Conservation (phyloP, 2,113 vertebrate species). For the Atherinomorus stipes region DNA sequence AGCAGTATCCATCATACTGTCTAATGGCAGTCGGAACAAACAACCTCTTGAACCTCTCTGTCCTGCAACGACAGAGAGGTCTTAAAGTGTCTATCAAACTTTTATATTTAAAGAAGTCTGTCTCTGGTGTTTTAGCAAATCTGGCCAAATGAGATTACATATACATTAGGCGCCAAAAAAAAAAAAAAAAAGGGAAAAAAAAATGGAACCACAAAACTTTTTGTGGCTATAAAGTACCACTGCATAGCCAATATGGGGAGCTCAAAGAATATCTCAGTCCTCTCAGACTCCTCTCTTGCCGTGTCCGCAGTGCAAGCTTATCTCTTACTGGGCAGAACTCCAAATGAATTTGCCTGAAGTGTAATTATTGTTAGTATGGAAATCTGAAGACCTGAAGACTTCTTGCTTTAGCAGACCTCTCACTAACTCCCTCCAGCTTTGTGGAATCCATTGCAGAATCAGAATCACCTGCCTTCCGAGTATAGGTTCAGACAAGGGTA, state of each 20-base stretch:
- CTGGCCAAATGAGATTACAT: slow-evolving; percentile 42
- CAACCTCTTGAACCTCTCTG: too few relatives aligned
- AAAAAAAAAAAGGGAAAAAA: too few relatives aligned
- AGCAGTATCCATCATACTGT: too few relatives aligned
- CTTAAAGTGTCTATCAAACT: background rate
- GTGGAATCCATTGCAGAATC: slow-evolving; percentile 56
- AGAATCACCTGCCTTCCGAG: slow-evolving; percentile 42
- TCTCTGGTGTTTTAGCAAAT: background rate
- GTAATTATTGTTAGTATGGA: slow-evolving; percentile 78
- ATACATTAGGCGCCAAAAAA: slow-evolving; percentile 8
- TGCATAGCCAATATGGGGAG: slow-evolving; percentile 37
- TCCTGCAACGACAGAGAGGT: too few relatives aligned
- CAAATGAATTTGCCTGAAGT: slow-evolving; percentile 77
- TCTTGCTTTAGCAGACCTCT: slow-evolving; percentile 61
- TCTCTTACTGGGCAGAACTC: slow-evolving; percentile 69
- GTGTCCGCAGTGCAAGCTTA: slow-evolving; percentile 62
- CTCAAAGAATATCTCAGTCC: slow-evolving; percentile 48
- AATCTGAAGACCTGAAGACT: slow-evolving; percentile 48
- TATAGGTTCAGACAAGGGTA: slow-evolving; percentile 57
- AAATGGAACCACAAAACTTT: slow-evolving; percentile 38
- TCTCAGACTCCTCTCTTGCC: slow-evolving; percentile 53
- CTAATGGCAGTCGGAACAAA: too few relatives aligned
- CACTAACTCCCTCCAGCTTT: slow-evolving; percentile 60
- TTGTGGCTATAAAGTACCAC: slow-evolving; percentile 29
- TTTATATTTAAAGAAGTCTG: background rate